Base-by-base conservation (phyloP, 2,888 invertebrate species). In the Lepidonotus clava region DNA sequence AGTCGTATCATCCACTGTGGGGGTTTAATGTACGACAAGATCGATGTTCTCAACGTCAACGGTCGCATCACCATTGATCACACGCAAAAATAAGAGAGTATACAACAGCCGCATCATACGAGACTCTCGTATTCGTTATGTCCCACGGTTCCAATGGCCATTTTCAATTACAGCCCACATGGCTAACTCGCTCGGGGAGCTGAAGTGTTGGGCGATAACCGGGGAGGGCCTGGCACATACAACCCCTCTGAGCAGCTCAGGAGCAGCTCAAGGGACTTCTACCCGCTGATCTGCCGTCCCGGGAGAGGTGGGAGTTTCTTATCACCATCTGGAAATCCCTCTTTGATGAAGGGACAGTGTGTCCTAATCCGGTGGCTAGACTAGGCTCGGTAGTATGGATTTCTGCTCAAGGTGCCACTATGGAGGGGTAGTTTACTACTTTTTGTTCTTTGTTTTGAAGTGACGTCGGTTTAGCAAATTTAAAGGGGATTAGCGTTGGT, bases 311-410 rank as follows among this genome's bases (percentile, higher is more conserved):
- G 46, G 46, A 8, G 34, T 32, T 38, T 38, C 71, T 71, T 71
- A 71, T 71, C 24, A 38, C 71, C 21, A 71, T 24, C 71, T 14
- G 36, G n/a, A 71, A 66, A 71, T 71, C 71, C 71, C 21, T 34
- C 71, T 71, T 71, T 71, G 71, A 71, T 71, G 71, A 71, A 71
- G 71, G 38, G 71, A 24, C 71, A 0, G 8, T 34, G 56, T 11
- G 36, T n/a, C 21, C 36, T 71, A 24, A 71, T 71, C 71, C 71
- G 61, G 28, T 32, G 4, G n/a, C n/a, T n/a, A n/a, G n/a, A n/a
- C n/a, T n/a, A n/a, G n/a, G n/a, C n/a, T n/a, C n/a, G n/a, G n/a
- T n/a, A n/a, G n/a, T n/a, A n/a, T n/a, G n/a, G n/a, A n/a, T n/a
- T n/a, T n/a, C n/a, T n/a, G n/a, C n/a, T n/a, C n/a, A n/a, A n/a